phyloP scores from a whole-genome alignment of 2,797 vertebrate genomes.

The Spondyliosoma cantharus region DNA sequence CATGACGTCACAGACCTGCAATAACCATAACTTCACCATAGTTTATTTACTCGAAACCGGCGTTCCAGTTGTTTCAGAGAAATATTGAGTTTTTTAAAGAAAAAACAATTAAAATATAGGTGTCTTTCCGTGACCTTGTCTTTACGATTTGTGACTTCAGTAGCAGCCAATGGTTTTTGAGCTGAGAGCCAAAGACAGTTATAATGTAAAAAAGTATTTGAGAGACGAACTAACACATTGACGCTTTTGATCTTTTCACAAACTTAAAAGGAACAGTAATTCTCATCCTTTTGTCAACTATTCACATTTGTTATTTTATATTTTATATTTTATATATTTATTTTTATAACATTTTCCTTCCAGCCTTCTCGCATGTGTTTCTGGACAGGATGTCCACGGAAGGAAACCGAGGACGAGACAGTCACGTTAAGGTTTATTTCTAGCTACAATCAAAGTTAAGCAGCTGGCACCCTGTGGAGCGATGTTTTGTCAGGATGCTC shows the following conservation, averaged over 20 bases:
- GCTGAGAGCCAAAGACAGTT: not conserved
- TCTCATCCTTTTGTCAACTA: not conserved
- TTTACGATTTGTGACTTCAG: not conserved
- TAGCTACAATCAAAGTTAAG: conserved; percentile 66
- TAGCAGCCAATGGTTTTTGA: not conserved
- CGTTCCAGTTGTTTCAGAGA: not conserved
- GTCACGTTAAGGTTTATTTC: conserved; percentile 66
- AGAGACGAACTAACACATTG: not conserved
- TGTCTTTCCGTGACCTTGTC: not conserved
- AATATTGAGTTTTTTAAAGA: too few relatives aligned
- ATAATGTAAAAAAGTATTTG: too few relatives aligned
- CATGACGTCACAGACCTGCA: not conserved
- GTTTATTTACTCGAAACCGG: not conserved
- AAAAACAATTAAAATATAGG: not conserved
- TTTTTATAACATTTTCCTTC: not conserved
- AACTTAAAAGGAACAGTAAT: not conserved
- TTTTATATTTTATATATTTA: too few relatives aligned
- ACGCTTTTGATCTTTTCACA: not conserved
- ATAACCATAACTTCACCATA: not conserved
- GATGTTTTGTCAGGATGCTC: conserved; percentile 67
- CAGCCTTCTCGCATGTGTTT: conserved; percentile 3
- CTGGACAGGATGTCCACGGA: conserved; percentile 38
- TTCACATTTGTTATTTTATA: too few relatives aligned
- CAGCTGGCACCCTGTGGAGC: conserved; percentile 66
- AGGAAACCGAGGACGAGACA: conserved; percentile 30